Conservation (phyloP, 2,888 invertebrate genomes). For the Archips xylosteana region DNA sequence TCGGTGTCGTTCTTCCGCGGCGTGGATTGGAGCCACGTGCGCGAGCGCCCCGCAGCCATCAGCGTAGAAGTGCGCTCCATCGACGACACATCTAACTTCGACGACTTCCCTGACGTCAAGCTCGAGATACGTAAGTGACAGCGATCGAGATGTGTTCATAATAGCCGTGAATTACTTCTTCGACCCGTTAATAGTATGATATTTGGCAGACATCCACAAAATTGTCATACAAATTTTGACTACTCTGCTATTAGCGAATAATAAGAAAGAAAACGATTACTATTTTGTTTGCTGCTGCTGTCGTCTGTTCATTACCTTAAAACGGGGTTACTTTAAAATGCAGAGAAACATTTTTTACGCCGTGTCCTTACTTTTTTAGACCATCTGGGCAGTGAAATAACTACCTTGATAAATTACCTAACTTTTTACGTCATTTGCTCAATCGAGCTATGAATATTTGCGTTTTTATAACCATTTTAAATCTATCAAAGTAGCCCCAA, state of each 20-base stretch:
- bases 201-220: not conserved
- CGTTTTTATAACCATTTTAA: no score
- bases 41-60: constrained; percentile 99
- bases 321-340: no score
- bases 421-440: no score
- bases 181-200: not conserved
- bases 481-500: no score
- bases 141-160: not conserved
- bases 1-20: constrained; percentile 97
- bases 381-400: no score
- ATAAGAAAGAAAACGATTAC: not conserved
- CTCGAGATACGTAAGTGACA: constrained; percentile 97
- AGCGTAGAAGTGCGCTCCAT: constrained; percentile 99
- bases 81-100: constrained; percentile 99
- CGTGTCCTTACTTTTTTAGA: no score
- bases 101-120: constrained; percentile 99
- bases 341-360: no score
- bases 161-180: not conserved
- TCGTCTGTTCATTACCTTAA: not conserved
- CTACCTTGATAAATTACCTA: no score
- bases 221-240: not conserved
- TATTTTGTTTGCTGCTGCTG: not conserved
- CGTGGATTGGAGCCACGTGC: constrained; percentile 99
- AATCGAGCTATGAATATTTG: no score
- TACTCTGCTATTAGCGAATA: not conserved